Evolutionary conservation across 2,888 invertebrate genomes (phyloP), one percentile per base, ranked within the genome.

Genomic region (Drosophila meridionalis): DNA sequence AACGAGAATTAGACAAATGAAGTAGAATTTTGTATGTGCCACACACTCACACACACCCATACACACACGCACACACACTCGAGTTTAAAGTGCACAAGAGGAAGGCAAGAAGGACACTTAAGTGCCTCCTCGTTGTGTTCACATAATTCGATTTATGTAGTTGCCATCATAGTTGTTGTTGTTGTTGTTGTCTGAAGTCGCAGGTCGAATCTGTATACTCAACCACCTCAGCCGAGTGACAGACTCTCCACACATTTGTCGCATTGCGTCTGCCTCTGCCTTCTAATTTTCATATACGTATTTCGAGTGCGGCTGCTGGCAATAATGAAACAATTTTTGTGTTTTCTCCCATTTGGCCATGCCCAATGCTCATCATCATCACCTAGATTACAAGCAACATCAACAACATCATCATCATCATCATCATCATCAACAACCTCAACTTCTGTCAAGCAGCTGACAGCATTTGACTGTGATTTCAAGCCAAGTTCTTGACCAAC

Each of bases 1-100:
- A 80, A 71, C 75, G 72, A 77, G 80, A 83, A 87, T 88, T 89
- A 87, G 89, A 87, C 89, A 87, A 88, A 88, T 87, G 87, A 87
- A 87, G 86, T 88, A 88, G 89, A 87, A 81, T 79, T 89, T 84
- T 76, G 74, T 78, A 73, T 87, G 83, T 70, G 78, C 61, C 73
- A 59, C 53, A 50, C 69, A 76, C 70, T 62, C 76, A 73, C 52
- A 55, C 59, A 20, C 60, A 56, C 73, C 69, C 61, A 62, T 59
- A 43, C 71, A 30, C 65, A 38, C 48, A 32, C 50, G 32, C 50
- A 9, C 67, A 68, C 67, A 65, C 69, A 71, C 61, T 63, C 64
- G 65, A 78, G 52, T 78, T 78, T 78, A 78, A 78, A 78, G 78
- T 78, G 79, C 78, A 68, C 72, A 78, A 75, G 73, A 69, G 63